These are phyloP conservation scores for Drosophila birchii DNA, from an alignment of 2,888 invertebrate genomes.

Conservation along the genomic window DNA sequence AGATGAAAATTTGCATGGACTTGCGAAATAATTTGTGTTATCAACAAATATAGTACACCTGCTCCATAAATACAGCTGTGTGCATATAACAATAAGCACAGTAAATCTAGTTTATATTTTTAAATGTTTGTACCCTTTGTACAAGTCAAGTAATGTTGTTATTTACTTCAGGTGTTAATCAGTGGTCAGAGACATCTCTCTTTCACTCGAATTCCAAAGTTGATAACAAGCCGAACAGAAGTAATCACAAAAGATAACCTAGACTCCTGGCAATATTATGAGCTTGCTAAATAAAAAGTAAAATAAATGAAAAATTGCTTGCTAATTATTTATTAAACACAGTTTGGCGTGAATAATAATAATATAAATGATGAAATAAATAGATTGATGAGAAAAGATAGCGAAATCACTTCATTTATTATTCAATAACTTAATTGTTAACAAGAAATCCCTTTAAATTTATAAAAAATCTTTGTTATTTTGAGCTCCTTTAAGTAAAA, in stretches of 20 bases:
- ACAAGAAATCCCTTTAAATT: neutral
- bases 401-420: neutral
- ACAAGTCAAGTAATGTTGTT: neutral
- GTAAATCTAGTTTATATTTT: neutral
- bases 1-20: constrained; percentile 11
- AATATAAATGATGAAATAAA: neutral
- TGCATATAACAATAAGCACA: neutral
- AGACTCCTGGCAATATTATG: neutral
- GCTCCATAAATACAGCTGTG: constrained; percentile 16
- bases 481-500: neutral
- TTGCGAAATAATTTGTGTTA: constrained; percentile 9
- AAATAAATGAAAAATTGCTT: neutral
- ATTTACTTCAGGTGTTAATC: constrained; percentile 11
- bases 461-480: neutral
- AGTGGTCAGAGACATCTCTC: neutral
- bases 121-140: neutral
- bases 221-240: constrained; percentile 6
- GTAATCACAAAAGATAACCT: neutral
- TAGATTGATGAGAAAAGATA: neutral
- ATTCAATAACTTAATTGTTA: neutral
- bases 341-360: neutral
- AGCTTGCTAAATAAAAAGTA: neutral
- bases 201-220: constrained; percentile 3
- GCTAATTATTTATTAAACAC: neutral
- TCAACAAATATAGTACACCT: constrained; percentile 11